Percentiles rank a stretch among this genome's conserved stretches.
These are phyloP conservation scores for Scleropages formosus DNA, from an alignment of 2,797 vertebrate genomes.

Conservation along the genomic window DNA sequence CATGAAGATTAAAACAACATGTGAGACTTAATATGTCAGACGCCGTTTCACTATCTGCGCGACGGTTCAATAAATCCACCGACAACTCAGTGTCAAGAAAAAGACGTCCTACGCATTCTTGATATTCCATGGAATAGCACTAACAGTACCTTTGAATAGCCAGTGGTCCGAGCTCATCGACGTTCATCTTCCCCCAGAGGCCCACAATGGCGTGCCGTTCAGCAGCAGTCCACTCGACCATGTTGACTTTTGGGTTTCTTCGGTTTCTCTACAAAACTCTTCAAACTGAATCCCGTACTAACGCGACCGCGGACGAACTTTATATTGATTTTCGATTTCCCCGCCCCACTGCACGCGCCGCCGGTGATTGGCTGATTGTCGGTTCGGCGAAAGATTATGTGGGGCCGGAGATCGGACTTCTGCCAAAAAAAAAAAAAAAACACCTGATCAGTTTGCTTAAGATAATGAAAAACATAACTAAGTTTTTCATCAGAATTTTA, in stretches of 20 bases:
- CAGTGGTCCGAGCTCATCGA: conserved; percentile 54
- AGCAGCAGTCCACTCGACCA: conserved; percentile 70
- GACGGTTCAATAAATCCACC: no score
- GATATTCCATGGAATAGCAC: not conserved
- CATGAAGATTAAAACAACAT: no score
- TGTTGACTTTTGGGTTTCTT: conserved; percentile 48
- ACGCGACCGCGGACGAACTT: not conserved
- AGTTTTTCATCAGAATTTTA: no score
- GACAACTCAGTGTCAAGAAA: no score
- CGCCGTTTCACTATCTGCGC: no score
- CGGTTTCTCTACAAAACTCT: conserved; percentile 12
- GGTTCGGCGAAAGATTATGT: conserved; percentile 16
- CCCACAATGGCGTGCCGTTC: conserved; percentile 59
- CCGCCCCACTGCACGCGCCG: conserved; percentile 27
- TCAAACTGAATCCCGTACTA: conserved; percentile 17
- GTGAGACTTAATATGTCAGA: no score
- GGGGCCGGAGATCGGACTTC: not conserved
- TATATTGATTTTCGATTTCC: conserved; percentile 39
- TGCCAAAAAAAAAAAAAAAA: conserved; percentile 6
- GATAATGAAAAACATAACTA: no score
- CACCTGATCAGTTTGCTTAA: no score
- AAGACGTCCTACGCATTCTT: no score
- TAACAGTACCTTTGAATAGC: conserved; percentile 60
- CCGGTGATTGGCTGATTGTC: conserved; percentile 14
- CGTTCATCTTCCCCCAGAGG: conserved; percentile 64